phyloP scores from a whole-genome alignment of 2,888 invertebrate species.

The Troides oblongomaculatus region DNA sequence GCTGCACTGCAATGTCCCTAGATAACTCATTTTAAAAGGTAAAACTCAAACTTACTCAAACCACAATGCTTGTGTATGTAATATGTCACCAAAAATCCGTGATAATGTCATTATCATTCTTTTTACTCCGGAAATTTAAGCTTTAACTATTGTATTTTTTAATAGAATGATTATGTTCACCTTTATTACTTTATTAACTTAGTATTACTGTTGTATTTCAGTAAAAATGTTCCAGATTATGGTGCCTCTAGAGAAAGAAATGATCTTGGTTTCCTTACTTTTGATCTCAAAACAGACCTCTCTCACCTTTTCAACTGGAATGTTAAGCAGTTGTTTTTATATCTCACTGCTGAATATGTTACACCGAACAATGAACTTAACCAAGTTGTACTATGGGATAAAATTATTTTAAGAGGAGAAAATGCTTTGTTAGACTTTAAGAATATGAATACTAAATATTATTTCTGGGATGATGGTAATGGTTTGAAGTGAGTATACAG shows the following conservation, averaged over 20 bases:
- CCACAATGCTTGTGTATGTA: too few relatives aligned
- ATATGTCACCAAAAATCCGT: too few relatives aligned
- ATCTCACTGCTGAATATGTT: slow-evolving; percentile 97
- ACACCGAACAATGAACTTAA: slow-evolving; percentile 92
- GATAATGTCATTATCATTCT: too few relatives aligned
- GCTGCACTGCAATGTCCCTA: too few relatives aligned
- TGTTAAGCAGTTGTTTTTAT: slow-evolving; percentile 98
- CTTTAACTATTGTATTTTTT: too few relatives aligned
- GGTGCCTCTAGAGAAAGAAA: slow-evolving; percentile 95
- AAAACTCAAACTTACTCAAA: too few relatives aligned
- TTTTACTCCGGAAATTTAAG: too few relatives aligned
- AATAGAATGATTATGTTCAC: background rate
- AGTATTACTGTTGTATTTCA: slow-evolving; percentile 65
- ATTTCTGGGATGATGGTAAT: slow-evolving; percentile 99
- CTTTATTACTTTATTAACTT: background rate
- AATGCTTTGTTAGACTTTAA: slow-evolving; percentile 95
- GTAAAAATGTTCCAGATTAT: slow-evolving; percentile 98
- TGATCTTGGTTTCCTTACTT: slow-evolving; percentile 96
- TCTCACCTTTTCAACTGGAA: slow-evolving; percentile 99
- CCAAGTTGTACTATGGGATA: slow-evolving; percentile 99
- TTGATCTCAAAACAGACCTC: slow-evolving; percentile 96
- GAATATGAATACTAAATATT: slow-evolving; percentile 98
- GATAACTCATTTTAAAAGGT: too few relatives aligned
- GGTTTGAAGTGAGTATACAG: slow-evolving; percentile 88
- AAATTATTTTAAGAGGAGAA: slow-evolving; percentile 96